phyloP scores from a whole-genome alignment of 2,797 vertebrate species.

The Acanthis flammea region DNA sequence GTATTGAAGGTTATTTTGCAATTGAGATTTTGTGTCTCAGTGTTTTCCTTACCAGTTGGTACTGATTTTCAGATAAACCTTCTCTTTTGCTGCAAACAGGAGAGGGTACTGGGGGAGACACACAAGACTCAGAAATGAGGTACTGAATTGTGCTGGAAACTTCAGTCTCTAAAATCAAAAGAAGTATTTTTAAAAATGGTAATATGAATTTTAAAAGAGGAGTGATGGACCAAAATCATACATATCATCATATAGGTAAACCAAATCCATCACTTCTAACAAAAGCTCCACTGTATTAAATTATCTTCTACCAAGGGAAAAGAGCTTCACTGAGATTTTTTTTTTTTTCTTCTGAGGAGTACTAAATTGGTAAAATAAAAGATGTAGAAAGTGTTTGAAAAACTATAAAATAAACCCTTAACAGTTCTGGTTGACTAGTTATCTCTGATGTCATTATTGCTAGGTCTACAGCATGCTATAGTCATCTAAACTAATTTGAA shows the following conservation, averaged over 20 bases:
- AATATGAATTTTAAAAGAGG: neutral
- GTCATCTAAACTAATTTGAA: neutral
- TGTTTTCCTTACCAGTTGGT: neutral
- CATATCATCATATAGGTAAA: fast-evolving
- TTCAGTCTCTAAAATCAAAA: neutral
- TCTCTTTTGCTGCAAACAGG: neutral
- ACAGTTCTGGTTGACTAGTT: neutral
- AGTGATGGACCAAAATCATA: neutral
- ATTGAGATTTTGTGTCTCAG: neutral
- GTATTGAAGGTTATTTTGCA: neutral
- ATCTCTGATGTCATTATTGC: neutral
- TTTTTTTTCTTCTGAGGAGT: neutral
- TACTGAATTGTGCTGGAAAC: neutral
- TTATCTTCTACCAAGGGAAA: neutral
- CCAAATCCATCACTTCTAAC: neutral
- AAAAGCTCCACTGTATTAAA: neutral
- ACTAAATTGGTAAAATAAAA: neutral
- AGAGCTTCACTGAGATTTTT: neutral
- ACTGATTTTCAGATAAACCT: neutral
- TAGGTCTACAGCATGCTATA: neutral
- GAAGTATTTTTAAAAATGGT: neutral
- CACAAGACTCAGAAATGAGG: neutral
- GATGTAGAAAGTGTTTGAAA: neutral
- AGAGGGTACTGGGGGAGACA: fast-evolving
- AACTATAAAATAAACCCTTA: neutral